A percentile compares a stretch with the other conserved stretches of the same genome.
Evolutionary conservation across 2,888 invertebrate genomes (phyloP).

Genomic region (Danaus chrysippus): DNA sequence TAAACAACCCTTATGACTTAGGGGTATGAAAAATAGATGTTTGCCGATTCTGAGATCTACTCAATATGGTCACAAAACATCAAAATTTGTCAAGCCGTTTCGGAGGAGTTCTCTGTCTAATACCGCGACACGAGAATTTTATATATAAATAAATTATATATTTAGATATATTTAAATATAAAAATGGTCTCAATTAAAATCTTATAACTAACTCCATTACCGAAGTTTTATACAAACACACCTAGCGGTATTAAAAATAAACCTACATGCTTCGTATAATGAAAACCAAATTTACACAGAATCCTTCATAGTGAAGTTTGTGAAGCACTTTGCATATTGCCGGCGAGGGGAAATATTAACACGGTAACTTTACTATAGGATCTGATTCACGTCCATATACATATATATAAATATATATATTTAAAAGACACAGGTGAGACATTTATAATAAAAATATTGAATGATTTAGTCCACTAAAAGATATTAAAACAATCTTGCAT

Average conservation of each 20-base stretch:
- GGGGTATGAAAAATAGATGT: no score
- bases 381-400: no score
- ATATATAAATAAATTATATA: background rate
- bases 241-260: conserved; percentile 33
- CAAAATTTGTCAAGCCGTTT: no score
- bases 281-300: conserved; percentile 34
- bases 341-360: conserved; percentile 3
- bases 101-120: no score
- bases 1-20: no score
- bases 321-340: conserved; percentile 7
- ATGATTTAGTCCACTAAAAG: background rate
- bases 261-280: conserved; percentile 29
- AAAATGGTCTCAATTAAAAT: conserved; percentile 17
- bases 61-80: no score
- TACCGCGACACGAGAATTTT: no score
- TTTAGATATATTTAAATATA: background rate
- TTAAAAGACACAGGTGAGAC: no score
- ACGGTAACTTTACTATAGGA: background rate
- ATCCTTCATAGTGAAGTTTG: conserved; percentile 22
- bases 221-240: conserved; percentile 26
- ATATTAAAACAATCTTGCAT: background rate
- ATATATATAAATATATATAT: no score
- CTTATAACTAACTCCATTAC: conserved; percentile 31
- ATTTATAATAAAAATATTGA: background rate
- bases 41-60: no score